A percentile compares a stretch with the other conserved stretches of the same genome.
Conservation (phyloP, 2,797 vertebrate species). For the Rhinichthys osculus region DNA sequence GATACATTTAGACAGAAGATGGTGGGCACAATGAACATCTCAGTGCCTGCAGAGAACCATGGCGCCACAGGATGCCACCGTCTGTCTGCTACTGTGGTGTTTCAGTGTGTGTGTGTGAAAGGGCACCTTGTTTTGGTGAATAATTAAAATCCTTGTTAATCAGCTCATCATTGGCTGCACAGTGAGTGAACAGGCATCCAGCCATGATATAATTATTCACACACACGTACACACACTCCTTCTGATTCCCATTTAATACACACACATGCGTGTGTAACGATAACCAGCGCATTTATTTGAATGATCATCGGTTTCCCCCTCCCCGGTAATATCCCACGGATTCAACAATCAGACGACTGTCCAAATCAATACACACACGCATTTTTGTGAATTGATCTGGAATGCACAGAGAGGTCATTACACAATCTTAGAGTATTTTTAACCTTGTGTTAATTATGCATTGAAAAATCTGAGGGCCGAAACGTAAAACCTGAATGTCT, state of each 20-base stretch:
- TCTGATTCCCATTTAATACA: conserved; percentile 28
- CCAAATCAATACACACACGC: conserved; percentile 19
- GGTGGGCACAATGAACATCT: conserved; percentile 52
- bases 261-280: neutral
- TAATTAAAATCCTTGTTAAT: conserved; percentile 65
- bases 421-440: neutral
- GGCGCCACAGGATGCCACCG: conserved; percentile 51
- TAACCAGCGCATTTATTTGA: conserved; percentile 15
- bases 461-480: neutral
- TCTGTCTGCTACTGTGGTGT: conserved; percentile 50
- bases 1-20: conserved; percentile 50
- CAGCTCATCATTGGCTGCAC: conserved; percentile 56
- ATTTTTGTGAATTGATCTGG: conserved; percentile 34
- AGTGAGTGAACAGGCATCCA: conserved; percentile 57
- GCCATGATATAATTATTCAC: conserved; percentile 47
- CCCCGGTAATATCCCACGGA: neutral
- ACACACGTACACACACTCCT: conserved; percentile 43
- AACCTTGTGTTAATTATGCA: neutral
- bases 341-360: conserved; percentile 12
- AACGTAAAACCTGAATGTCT: neutral
- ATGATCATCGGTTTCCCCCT: conserved; percentile 19
- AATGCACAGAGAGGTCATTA: conserved; percentile 30
- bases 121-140: conserved; percentile 63
- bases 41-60: conserved; percentile 47
- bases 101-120: conserved; percentile 49